phyloP scores from a whole-genome alignment of 2,888 invertebrate genomes.

The Maniola hyperantus region DNA sequence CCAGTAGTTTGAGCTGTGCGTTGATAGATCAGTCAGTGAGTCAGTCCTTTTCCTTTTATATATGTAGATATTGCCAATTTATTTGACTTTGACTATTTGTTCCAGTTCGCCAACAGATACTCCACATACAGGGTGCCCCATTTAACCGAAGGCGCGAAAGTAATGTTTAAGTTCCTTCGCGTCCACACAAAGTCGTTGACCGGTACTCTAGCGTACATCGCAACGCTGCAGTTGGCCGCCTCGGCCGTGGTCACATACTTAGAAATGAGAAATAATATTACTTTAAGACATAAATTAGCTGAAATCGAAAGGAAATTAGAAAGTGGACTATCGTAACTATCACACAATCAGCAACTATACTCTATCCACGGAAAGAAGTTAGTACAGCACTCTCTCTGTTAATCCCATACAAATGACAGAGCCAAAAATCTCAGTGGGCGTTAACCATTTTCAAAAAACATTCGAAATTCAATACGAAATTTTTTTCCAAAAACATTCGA shows the following conservation, averaged over 20 bases:
- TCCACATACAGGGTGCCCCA: conserved; percentile 85
- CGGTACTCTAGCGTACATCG: conserved; percentile 71
- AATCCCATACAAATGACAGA: too few relatives aligned
- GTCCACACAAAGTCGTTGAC: conserved; percentile 81
- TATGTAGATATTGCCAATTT: too few relatives aligned
- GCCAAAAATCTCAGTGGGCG: too few relatives aligned
- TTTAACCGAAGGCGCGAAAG: conserved; percentile 80
- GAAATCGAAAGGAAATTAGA: conserved; percentile 60
- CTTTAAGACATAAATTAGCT: conserved; percentile 63
- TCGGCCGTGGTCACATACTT: conserved; percentile 84
- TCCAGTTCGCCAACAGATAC: conserved; percentile 84
- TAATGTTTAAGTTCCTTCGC: conserved; percentile 75
- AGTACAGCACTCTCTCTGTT: too few relatives aligned
- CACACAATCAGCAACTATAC: too few relatives aligned
- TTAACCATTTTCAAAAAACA: too few relatives aligned
- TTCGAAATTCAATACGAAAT: too few relatives aligned
- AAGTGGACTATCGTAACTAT: not conserved
- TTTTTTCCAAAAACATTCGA: too few relatives aligned
- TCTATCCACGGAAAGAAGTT: too few relatives aligned
- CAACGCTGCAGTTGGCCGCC: conserved; percentile 77
- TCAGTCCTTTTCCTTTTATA: too few relatives aligned
- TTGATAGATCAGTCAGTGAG: too few relatives aligned
- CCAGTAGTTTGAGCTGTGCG: too few relatives aligned
- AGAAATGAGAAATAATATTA: conserved; percentile 79
- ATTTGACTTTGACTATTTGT: conserved; percentile 45